Conservation (phyloP, 1,140 invertebrate genomes). For the Eubasilissa regina region DNA sequence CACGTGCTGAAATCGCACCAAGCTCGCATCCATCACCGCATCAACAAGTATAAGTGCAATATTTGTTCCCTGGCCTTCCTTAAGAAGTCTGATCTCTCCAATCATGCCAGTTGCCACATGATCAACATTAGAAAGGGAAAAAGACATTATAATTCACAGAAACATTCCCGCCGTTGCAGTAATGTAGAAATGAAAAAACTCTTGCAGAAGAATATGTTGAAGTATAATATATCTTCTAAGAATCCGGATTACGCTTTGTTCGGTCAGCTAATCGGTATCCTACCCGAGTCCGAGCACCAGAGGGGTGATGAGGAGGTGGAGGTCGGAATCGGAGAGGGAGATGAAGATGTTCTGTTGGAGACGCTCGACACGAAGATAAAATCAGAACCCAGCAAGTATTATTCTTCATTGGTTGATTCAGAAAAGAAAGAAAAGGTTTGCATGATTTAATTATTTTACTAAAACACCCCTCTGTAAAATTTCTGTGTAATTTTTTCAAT, state of each 20-base stretch:
- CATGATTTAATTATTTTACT: slow-evolving; percentile 7
- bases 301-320: neutral
- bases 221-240: slow-evolving; percentile 8
- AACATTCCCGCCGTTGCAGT: slow-evolving; percentile 36
- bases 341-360: slow-evolving; percentile 10
- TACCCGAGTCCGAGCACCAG: slow-evolving; percentile 15
- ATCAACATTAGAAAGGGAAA: slow-evolving; percentile 51
- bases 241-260: slow-evolving; percentile 43
- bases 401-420: slow-evolving; percentile 47
- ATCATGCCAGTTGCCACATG: slow-evolving; percentile 60
- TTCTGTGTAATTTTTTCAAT: neutral
- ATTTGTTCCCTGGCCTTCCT: slow-evolving; percentile 62
- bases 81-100: slow-evolving; percentile 59
- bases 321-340: neutral
- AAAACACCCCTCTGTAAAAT: neutral
- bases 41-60: slow-evolving; percentile 63
- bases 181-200: slow-evolving; percentile 25
- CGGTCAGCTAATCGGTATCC: slow-evolving; percentile 48
- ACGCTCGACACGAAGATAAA: slow-evolving; percentile 15
- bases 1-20: slow-evolving; percentile 63
- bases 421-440: slow-evolving; percentile 56
- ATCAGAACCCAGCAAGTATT: slow-evolving; percentile 45
- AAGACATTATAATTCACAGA: slow-evolving; percentile 39
- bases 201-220: slow-evolving; percentile 36
- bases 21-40: slow-evolving; percentile 62